These are phyloP conservation scores for Xenops minutus DNA, from an alignment of 2,797 vertebrate genomes.

Conservation along the genomic window DNA sequence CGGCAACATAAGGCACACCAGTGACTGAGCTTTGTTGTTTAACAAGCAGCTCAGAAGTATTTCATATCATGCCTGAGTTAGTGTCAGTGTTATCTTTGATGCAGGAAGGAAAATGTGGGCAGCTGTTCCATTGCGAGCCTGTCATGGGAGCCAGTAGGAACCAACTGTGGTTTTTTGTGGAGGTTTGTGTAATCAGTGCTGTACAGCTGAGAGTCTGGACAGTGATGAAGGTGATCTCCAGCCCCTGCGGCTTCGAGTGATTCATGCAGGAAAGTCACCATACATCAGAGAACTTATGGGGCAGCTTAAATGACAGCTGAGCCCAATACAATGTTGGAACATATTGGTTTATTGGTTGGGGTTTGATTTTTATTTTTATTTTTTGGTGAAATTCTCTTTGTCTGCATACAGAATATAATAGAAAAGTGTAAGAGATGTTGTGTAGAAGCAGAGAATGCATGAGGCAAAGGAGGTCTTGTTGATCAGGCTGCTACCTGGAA, in stretches of 20 bases:
- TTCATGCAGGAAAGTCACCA: not conserved
- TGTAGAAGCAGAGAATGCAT: not conserved
- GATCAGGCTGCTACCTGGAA: not conserved
- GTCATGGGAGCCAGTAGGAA: not conserved
- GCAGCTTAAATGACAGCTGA: not conserved
- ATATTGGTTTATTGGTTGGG: not conserved
- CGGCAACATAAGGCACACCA: not conserved
- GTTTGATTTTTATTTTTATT: not conserved
- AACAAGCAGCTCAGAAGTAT: not conserved
- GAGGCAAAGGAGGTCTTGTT: not conserved
- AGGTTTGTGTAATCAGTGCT: not conserved
- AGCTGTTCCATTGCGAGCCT: not conserved
- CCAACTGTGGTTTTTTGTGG: not conserved
- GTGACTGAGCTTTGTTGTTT: not conserved
- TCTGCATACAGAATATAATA: not conserved
- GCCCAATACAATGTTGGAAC: not conserved
- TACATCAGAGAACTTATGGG: not conserved
- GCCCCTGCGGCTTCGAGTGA: not conserved
- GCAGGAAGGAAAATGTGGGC: not conserved
- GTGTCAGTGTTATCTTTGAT: not conserved
- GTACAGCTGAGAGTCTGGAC: not conserved
- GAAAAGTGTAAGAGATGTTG: not conserved
- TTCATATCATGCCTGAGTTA: not conserved
- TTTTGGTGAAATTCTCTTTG: not conserved
- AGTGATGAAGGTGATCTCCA: not conserved